Evolutionary conservation across 2,797 vertebrate genomes (phyloP), one percentile per base, ranked within the genome.

Genomic region (Melanotaenia maccullochi): DNA sequence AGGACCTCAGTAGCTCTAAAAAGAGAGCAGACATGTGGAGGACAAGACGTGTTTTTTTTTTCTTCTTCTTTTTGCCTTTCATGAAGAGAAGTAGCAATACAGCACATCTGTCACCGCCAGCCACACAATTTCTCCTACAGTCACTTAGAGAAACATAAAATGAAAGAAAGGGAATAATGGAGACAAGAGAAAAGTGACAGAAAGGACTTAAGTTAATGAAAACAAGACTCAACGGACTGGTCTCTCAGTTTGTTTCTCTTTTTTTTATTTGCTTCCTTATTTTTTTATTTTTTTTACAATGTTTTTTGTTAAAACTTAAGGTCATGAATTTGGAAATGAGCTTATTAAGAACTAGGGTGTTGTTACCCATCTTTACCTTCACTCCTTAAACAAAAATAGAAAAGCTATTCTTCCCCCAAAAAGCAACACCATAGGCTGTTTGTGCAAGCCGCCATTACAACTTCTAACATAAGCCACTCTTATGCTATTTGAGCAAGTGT

Each of bases 11-110:
- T 94, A 95, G 96, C 95, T 96, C 96, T 96, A 96, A 97, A 97
- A 96, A 97, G 96, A 96, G 95, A 89, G 68, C 94, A 96, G 97
- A 97, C 97, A 97, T 90, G 94, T 91, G 93, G 95, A 94, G 96
- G 96, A 97, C 96, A 98, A 98, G 97, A 96, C 96, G 94, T 95
- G 95, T 94, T 94, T 96, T 96, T 96, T 96, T 95, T 94, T 95
- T 78, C 90, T 30, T 30, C 1, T 9, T 91, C 63, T 56, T 38
- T 54, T 62, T 40, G 22, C 55, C 94, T 90, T 92, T 92, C 94
- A 94, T 93, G 94, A 96, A 96, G 96, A 96, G 96, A 95, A 95
- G 90, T 80, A 82, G 94, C 94, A 93, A 94, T 96, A 96, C 96
- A 95, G 95, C 96, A 97, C 96, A 97, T 97, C 96, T 97, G 97